phyloP scores from a whole-genome alignment of 2,888 invertebrate genomes.

The Cyrtodaria siliqua region DNA sequence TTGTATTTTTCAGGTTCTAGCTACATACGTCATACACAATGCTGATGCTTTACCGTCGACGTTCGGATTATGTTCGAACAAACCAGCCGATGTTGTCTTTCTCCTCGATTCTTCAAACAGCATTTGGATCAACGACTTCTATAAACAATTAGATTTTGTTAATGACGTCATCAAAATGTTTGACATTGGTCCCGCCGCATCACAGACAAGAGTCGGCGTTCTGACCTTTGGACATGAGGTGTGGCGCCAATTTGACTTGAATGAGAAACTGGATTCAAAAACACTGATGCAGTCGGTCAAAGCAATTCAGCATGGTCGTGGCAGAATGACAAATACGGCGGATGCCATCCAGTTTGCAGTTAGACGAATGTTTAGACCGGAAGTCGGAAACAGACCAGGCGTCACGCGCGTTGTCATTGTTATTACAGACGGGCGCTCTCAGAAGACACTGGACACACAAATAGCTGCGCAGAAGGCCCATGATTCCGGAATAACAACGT shows the following conservation, averaged over 20 bases:
- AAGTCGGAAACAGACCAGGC: slow-evolving; percentile 57
- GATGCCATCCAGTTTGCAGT: slow-evolving; percentile 70
- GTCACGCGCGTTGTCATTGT: slow-evolving; percentile 77
- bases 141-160: slow-evolving; percentile 72
- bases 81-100: slow-evolving; percentile 75
- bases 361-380: slow-evolving; percentile 63
- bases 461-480: slow-evolving; percentile 68
- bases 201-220: slow-evolving; percentile 71
- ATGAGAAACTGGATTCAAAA: slow-evolving; percentile 51
- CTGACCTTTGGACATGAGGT: slow-evolving; percentile 72
- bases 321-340: slow-evolving; percentile 74
- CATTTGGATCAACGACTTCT: slow-evolving; percentile 78
- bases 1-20: too few relatives aligned
- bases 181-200: slow-evolving; percentile 66
- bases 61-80: slow-evolving; percentile 34
- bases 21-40: too few relatives aligned
- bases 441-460: slow-evolving; percentile 64
- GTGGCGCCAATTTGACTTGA: slow-evolving; percentile 68
- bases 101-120: slow-evolving; percentile 76
- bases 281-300: slow-evolving; percentile 56
- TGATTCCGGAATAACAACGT: slow-evolving; percentile 69
- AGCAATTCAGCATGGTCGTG: slow-evolving; percentile 56
- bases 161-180: slow-evolving; percentile 68
- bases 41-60: neutral
- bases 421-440: slow-evolving; percentile 82